Conservation (phyloP, 23 tunicate genomes). For the Styela clava region DNA sequence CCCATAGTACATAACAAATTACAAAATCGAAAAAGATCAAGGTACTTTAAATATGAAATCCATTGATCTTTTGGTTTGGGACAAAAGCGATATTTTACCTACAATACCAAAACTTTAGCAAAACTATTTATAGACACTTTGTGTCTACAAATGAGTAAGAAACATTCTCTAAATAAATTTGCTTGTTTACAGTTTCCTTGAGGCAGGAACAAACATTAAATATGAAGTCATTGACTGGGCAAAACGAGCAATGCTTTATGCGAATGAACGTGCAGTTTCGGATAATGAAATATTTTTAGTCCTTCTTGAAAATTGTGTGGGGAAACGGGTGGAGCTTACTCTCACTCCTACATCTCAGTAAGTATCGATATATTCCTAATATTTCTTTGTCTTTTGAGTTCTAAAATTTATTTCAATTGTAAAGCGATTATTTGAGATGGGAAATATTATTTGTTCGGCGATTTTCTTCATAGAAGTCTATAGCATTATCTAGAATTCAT, state of each 20-base stretch:
- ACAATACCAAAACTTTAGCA: too few relatives aligned
- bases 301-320: conserved; percentile 62
- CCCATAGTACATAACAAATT: too few relatives aligned
- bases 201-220: conserved; percentile 18
- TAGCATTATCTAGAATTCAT: too few relatives aligned
- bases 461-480: too few relatives aligned
- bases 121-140: too few relatives aligned
- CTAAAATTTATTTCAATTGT: neutral
- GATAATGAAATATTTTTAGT: conserved; percentile 74
- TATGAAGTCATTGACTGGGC: conserved; percentile 90
- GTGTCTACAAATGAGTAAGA: too few relatives aligned
- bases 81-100: too few relatives aligned
- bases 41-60: too few relatives aligned
- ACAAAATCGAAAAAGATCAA: too few relatives aligned
- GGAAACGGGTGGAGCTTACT: conserved; percentile 64
- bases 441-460: neutral
- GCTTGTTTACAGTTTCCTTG: conserved; percentile 57
- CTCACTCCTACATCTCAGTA: conserved; percentile 57
- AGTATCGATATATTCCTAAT: conserved; percentile 27
- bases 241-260: conserved; percentile 43
- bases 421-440: neutral
- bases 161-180: too few relatives aligned
- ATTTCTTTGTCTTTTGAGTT: neutral
- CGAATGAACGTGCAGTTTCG: conserved; percentile 60
- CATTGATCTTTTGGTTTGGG: too few relatives aligned